A percentile compares a stretch with the other conserved stretches of the same genome.
Conservation (phyloP, 2,797 vertebrate species). For the Pogonophryne albipinna region DNA sequence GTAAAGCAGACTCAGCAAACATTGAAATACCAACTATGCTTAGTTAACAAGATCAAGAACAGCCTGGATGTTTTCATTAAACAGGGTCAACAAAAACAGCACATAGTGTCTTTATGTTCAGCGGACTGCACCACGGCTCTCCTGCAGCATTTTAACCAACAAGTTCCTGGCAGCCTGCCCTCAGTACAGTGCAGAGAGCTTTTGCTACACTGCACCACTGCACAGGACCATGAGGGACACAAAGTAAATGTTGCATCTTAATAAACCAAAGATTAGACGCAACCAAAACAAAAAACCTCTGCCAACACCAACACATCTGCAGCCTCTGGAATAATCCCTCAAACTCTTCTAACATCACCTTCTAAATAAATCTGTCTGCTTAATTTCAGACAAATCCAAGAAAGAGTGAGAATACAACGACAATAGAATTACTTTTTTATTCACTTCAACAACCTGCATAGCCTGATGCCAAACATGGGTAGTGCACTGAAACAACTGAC, state of each 20-base stretch:
- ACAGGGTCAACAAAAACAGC: neutral
- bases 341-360: neutral
- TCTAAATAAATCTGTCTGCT: neutral
- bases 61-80: no score
- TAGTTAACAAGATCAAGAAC: no score
- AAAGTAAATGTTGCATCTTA: neutral
- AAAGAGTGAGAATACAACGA: neutral
- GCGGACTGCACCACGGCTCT: neutral
- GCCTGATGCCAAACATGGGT: no score
- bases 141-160: neutral
- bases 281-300: neutral
- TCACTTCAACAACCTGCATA: neutral
- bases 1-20: no score
- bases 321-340: neutral
- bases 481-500: no score
- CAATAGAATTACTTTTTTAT: neutral
- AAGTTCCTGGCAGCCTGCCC: neutral
- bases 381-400: neutral
- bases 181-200: neutral
- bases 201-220: constrained; percentile 4
- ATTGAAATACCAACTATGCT: no score
- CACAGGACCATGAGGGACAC: neutral
- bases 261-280: neutral
- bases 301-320: neutral
- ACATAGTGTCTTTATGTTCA: neutral